A percentile compares a stretch with the other conserved stretches of the same genome.
Evolutionary conservation across 2,797 vertebrate species (phyloP).

Genomic region (Danio choprae): DNA sequence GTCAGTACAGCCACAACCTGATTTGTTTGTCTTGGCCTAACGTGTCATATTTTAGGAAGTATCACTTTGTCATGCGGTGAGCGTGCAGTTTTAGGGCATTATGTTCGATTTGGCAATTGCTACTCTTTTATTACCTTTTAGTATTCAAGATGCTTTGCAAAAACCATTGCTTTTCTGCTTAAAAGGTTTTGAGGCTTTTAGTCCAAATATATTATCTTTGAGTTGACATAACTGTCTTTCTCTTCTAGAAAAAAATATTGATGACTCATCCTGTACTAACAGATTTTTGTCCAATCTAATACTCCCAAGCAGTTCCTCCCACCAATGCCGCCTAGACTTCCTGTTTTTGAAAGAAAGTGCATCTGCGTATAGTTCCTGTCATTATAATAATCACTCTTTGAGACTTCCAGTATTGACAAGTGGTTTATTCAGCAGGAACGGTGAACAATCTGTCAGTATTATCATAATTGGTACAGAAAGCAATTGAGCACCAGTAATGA

Average conservation of each 20-base stretch:
- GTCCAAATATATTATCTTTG: background rate
- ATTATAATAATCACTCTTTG: conserved; percentile 31
- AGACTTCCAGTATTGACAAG: conserved; percentile 76
- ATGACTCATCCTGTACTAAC: conserved; percentile 13
- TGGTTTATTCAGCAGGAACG: conserved; percentile 88
- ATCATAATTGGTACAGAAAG: conserved; percentile 76
- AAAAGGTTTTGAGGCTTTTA: conserved; percentile 5
- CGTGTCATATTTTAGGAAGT: conserved; percentile 71
- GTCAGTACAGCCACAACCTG: conserved; percentile 66
- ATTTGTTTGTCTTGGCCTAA: conserved; percentile 74
- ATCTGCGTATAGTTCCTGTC: background rate
- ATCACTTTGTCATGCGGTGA: conserved; percentile 73
- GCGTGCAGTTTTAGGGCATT: conserved; percentile 57
- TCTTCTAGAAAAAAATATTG: background rate
- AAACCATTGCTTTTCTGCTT: background rate
- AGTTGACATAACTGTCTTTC: background rate
- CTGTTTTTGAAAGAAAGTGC: background rate
- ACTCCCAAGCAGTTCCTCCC: background rate
- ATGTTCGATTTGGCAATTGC: background rate
- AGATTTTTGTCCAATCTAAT: conserved; percentile 7
- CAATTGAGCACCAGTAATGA: conserved; percentile 72
- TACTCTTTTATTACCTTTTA: conserved; percentile 8
- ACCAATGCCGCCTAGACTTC: background rate
- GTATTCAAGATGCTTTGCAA: background rate
- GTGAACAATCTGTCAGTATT: conserved; percentile 83